These are phyloP conservation scores for Catharus minimus DNA, from an alignment of 2,113 vertebrate species.

Conservation along the genomic window DNA sequence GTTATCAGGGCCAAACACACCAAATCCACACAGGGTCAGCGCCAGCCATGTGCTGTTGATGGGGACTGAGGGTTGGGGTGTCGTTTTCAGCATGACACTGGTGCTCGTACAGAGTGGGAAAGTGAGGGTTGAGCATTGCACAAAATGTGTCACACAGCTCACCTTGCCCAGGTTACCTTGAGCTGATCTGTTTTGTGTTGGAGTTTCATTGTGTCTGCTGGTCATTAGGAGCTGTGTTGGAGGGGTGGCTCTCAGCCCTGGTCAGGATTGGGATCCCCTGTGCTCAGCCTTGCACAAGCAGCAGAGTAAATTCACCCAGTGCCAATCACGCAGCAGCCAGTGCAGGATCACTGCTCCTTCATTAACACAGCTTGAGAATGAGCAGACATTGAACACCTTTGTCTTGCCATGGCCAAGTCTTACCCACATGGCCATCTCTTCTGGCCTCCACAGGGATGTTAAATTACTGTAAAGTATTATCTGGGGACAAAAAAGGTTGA, in stretches of 20 bases:
- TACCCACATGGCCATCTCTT: neutral
- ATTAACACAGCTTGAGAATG: neutral
- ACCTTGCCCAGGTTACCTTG: neutral
- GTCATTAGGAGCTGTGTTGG: neutral
- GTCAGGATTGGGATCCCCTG: fast-evolving
- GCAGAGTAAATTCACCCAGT: neutral
- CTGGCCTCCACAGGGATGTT: fast-evolving
- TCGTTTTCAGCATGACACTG: neutral
- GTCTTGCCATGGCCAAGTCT: neutral
- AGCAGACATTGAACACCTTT: neutral
- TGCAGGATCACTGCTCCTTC: neutral
- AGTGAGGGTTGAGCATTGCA: neutral
- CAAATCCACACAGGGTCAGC: neutral
- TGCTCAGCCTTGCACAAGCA: neutral
- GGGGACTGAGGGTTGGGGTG: neutral
- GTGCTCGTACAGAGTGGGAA: fast-evolving
- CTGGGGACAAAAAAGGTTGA: neutral
- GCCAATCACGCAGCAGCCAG: neutral
- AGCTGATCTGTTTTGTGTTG: neutral
- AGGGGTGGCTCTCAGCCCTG: neutral
- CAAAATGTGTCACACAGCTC: neutral
- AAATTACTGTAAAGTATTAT: neutral
- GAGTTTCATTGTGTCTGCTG: neutral
- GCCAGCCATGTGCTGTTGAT: neutral
- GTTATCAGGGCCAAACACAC: neutral